Percentiles rank a stretch among this genome's conserved stretches.
These are phyloP conservation scores for Ypsolopha scabrella DNA, from an alignment of 2,888 invertebrate genomes.

Conservation along the genomic window DNA sequence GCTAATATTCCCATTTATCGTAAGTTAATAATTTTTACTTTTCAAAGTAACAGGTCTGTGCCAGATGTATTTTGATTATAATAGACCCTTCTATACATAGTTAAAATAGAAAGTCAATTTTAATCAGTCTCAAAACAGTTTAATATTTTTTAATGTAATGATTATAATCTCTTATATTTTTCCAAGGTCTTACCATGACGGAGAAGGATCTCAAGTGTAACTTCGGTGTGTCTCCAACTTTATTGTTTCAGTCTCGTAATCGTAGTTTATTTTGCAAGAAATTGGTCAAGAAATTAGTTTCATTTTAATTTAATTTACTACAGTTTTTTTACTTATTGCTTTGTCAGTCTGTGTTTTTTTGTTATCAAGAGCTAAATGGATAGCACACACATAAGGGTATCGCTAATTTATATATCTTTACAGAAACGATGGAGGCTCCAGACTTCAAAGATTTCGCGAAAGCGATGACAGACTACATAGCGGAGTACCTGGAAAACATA, in stretches of 20 bases:
- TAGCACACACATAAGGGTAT: too few species aligned
- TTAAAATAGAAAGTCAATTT: too few species aligned
- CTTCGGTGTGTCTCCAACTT: slow-evolving; percentile 36
- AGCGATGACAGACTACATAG: slow-evolving; percentile 95
- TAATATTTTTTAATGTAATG: neutral
- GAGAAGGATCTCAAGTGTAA: slow-evolving; percentile 37
- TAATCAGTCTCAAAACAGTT: neutral
- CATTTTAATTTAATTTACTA: slow-evolving; percentile 4
- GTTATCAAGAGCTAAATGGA: neutral
- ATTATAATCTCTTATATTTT: slow-evolving; percentile 10
- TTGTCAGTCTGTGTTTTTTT: neutral
- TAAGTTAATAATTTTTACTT: neutral
- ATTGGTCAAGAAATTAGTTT: slow-evolving; percentile 4
- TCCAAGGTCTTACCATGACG: slow-evolving; percentile 32
- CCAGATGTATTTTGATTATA: neutral
- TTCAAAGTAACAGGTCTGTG: neutral
- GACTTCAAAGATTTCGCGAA: slow-evolving; percentile 90
- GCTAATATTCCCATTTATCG: neutral
- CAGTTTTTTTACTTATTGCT: neutral
- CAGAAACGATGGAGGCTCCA: slow-evolving; percentile 80
- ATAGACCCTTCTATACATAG: neutral
- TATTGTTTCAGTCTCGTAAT: neutral
- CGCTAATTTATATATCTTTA: slow-evolving; percentile 12
- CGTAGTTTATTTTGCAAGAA: too few species aligned
- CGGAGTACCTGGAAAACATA: slow-evolving; percentile 93